Evolutionary conservation across 1,140 invertebrate species (phyloP), one percentile per base, ranked within the genome.

Genomic region (Yoshiicerus persimilis): DNA sequence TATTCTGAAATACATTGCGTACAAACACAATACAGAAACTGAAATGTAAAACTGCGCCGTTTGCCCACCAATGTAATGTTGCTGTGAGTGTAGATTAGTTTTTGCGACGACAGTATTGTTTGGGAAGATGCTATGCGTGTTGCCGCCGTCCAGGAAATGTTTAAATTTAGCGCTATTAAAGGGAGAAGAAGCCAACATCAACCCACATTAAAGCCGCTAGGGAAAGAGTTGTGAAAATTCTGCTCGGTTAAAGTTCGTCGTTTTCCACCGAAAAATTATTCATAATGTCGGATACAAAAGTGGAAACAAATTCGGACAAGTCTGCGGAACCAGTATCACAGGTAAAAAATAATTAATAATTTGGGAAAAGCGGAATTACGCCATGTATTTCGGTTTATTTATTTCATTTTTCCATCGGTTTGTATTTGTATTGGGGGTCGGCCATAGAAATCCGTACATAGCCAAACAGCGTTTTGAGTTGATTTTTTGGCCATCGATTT

Each of bases 231-330:
- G 62, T 87, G 62, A 41, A 66, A 39, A 39, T 75, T 41, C 27
- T 38, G 38, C 62, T 75, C 66, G 62, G 36, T 23, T 38, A 64
- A 38, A 86, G 47, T 56, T 86, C 20, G 47, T 38, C 64, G 85
- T 62, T 80, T 80, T 80, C 75, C 75, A 80, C 75, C 30, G 32
- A 36, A 36, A 80, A 80, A 36, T 13, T n/a, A 34, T 80, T 41
- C 38, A 89, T 25, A 75, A 89, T 89, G 88, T 87, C 88, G 25
- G 88, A 89, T 66, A 32, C 84, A 25, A 87, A 89, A 87, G 70
- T 86, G 86, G 88, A 89, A 85, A 86, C 88, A 32, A 89, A 87
- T 87, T 84, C 88, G 30, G 87, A 87, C 11, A 85, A 87, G 34
- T 36, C 87, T 27, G 75, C 47, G n/a, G 38, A 64, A 77, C 62